These are phyloP conservation scores for Rugalucina vietnamica DNA, from an alignment of 2,888 invertebrate species.

Conservation along the genomic window DNA sequence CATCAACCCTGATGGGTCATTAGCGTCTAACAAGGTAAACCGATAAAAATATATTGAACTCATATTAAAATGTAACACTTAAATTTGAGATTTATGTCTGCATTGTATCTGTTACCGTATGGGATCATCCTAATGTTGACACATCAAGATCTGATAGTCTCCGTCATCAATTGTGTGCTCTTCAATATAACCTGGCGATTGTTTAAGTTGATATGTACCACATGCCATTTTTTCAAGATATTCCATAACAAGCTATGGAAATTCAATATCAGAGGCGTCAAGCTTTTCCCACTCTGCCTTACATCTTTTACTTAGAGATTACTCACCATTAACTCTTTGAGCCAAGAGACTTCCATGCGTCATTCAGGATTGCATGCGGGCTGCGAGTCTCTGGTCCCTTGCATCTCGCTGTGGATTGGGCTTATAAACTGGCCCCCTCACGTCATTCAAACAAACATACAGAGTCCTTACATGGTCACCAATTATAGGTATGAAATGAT, in stretches of 20 bases:
- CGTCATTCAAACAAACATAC: background rate
- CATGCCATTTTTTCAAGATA: constrained; percentile 12
- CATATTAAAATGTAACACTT: no score
- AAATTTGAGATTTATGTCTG: constrained; percentile 15
- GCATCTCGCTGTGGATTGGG: background rate
- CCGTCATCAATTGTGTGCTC: constrained; percentile 4
- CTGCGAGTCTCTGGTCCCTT: constrained; percentile 11
- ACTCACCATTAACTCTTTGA: no score
- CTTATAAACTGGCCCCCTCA: constrained; percentile 19
- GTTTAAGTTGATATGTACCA: constrained; percentile 11
- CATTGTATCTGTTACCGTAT: background rate
- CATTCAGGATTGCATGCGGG: background rate
- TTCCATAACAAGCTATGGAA: constrained; percentile 2
- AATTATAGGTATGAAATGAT: constrained; percentile 10
- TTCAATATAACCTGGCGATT: constrained; percentile 5
- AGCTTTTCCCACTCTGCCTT: constrained; percentile 11
- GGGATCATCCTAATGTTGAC: background rate
- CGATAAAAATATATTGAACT: no score
- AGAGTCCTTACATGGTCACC: background rate
- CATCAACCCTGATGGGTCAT: no score
- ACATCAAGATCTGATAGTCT: constrained; percentile 18
- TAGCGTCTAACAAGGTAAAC: no score
- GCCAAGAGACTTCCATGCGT: background rate
- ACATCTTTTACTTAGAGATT: background rate
- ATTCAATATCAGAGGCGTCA: background rate